Percentiles rank a stretch among this genome's conserved stretches.
Evolutionary conservation across 2,797 vertebrate species (phyloP).

Genomic region (Peromyscus melanophrys): DNA sequence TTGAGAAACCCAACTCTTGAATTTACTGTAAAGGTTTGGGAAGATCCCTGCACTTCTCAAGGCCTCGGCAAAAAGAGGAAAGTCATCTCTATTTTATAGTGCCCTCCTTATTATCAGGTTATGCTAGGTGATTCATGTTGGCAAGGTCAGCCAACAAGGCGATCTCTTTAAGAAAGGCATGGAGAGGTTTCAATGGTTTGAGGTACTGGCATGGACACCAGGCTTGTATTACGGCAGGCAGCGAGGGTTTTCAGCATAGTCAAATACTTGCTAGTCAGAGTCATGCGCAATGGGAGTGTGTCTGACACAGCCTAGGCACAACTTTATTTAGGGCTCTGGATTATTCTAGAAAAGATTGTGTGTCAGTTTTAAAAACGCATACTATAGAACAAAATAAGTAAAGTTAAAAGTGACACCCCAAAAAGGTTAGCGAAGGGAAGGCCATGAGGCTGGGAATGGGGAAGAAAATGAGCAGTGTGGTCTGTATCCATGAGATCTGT

Average conservation of each 20-base stretch:
- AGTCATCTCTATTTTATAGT: slow-evolving; percentile 31
- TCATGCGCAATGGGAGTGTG: not conserved
- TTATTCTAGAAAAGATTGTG: slow-evolving; percentile 59
- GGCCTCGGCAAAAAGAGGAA: not conserved
- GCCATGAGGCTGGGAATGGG: not conserved
- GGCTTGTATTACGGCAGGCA: not conserved
- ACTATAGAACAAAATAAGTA: not conserved
- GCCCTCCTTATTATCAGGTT: slow-evolving; percentile 21
- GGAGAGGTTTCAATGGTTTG: not conserved
- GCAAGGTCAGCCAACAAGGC: slow-evolving; percentile 5
- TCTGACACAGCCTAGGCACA: not conserved
- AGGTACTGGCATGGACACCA: not conserved
- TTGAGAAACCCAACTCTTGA: not conserved
- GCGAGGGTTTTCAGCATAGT: not conserved
- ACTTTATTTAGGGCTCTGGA: slow-evolving; percentile 18
- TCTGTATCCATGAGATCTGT: not conserved
- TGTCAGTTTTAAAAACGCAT: not conserved
- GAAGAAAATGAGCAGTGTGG: no score
- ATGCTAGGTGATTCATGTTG: slow-evolving; percentile 1
- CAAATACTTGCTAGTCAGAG: not conserved
- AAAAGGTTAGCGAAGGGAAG: not conserved
- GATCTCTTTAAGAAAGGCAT: slow-evolving; percentile 16
- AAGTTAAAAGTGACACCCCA: slow-evolving; percentile 49
- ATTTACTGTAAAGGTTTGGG: not conserved
- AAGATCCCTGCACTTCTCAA: not conserved